Base-by-base conservation (phyloP, 2,113 vertebrate genomes). In the Gnathonemus echidnorhynchus region DNA sequence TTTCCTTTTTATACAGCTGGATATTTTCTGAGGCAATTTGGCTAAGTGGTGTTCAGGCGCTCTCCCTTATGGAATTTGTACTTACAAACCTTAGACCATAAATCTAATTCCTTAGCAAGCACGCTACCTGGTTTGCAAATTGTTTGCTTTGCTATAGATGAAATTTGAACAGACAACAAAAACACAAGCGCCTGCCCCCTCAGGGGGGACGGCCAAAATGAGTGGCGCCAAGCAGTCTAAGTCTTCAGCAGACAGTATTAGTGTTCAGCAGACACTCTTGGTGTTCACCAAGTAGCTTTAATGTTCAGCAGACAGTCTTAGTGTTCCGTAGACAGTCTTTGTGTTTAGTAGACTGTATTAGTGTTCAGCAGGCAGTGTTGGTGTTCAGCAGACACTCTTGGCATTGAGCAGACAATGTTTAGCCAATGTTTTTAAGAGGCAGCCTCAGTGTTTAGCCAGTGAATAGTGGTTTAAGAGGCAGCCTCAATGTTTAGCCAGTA, bases 31-130 rank as follows among this genome's bases (percentile, higher is more conserved):
- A 42, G 74, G 74, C 74, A 86, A 48, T 86, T 86, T 86, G 45
- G 45, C 11, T 48, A 86, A 80, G 84, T 27, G 84, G 45, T 86
- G 13, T 86, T 13, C 21, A 86, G 19, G 24, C n/a, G 4, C 24
- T 86, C 45, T 27, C 48, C 84, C 84, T 86, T 50, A 48, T 86
- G 84, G 48, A 49, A 49, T 86, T 86, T 86, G 45, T 86, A 86
- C 84, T 50, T 86, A 50, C 84, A 49, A 27, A 48, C 45, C 45
- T 27, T 86, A n/a, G 45, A 48, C 48, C 24, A 50, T 86, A 50
- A 49, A 86, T 49, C 45, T 86, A 48, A 86, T 49, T 50, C 21
- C 48, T 49, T 5, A 80, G 74, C 74, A 42, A 39, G 48, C 46
- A 27, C 84, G 8, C 46, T 86, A 45, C 83, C 83, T 86, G 48